A percentile compares a stretch with the other conserved stretches of the same genome.
Conservation (phyloP, 2,888 invertebrate genomes). For the Rhagonycha lutea region DNA sequence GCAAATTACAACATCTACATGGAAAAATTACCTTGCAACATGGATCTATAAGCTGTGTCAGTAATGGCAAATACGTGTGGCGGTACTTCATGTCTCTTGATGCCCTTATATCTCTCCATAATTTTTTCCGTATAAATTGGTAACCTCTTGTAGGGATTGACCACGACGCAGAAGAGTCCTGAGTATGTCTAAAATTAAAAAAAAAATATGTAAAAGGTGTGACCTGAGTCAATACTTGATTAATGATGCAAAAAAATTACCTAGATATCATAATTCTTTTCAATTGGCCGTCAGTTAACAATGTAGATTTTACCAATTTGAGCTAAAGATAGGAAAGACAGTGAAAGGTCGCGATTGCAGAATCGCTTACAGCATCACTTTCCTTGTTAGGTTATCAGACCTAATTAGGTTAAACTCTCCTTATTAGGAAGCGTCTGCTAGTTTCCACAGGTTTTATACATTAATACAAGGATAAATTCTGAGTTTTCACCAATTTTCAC, state of each 20-base stretch:
- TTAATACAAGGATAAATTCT: neutral
- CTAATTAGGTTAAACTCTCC: neutral
- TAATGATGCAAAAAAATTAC: neutral
- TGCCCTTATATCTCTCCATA: slow-evolving; percentile 99
- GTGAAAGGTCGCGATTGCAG: neutral
- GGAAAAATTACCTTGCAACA: slow-evolving; percentile 88
- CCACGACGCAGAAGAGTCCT: slow-evolving; percentile 99
- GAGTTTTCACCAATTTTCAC: neutral
- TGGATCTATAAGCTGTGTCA: slow-evolving; percentile 97
- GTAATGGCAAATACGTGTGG: slow-evolving; percentile 99
- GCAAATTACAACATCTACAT: neutral
- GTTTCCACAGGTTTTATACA: neutral
- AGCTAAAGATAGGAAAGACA: neutral
- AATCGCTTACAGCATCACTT: neutral
- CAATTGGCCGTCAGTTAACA: neutral
- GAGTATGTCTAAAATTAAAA: slow-evolving; percentile 91
- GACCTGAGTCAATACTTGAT: too few species aligned
- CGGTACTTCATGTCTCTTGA: slow-evolving; percentile 98
- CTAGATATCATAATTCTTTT: neutral
- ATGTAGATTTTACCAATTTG: too few species aligned
- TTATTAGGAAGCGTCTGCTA: neutral
- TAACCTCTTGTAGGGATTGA: slow-evolving; percentile 98
- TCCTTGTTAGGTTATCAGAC: neutral
- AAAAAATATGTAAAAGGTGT: slow-evolving; percentile 26
- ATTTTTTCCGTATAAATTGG: slow-evolving; percentile 99